Conservation (phyloP, 2,888 invertebrate species). For the Eudemis profundana region DNA sequence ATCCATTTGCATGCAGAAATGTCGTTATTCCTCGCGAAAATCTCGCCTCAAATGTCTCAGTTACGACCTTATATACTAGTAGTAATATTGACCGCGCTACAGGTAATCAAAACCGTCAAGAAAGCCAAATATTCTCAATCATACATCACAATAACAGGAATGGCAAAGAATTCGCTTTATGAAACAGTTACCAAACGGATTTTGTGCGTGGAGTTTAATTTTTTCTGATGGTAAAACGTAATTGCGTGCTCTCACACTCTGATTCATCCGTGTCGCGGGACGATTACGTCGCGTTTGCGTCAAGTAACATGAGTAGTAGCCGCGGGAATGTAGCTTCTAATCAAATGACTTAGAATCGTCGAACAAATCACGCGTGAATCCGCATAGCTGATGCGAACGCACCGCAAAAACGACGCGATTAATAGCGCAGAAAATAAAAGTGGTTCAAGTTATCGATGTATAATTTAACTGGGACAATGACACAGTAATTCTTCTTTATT, state of each 20-base stretch:
- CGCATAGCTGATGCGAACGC: slow-evolving; percentile 59
- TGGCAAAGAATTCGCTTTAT: not conserved
- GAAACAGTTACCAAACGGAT: not conserved
- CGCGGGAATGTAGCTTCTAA: slow-evolving; percentile 13
- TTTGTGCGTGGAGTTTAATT: slow-evolving; percentile 9
- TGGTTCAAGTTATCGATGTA: slow-evolving; percentile 46
- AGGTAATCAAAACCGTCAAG: no score
- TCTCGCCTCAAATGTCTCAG: no score
- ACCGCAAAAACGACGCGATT: slow-evolving; percentile 51
- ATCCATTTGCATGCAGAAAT: no score
- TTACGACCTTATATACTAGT: no score
- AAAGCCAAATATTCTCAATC: not conserved
- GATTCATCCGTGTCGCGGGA: slow-evolving; percentile 69
- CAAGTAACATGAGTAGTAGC: slow-evolving; percentile 22
- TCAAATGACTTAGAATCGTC: not conserved
- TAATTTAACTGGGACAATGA: slow-evolving; percentile 27
- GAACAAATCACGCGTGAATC: slow-evolving; percentile 59
- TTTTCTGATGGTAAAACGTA: slow-evolving; percentile 27
- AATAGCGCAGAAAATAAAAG: slow-evolving; percentile 63
- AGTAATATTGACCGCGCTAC: no score
- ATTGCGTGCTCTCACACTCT: slow-evolving; percentile 76
- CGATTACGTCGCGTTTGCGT: slow-evolving; percentile 55
- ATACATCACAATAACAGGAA: no score
- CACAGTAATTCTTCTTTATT: slow-evolving; percentile 21
- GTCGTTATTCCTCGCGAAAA: not conserved